phyloP scores from a whole-genome alignment of 2,113 vertebrate species.

The Lycaon pictus region DNA sequence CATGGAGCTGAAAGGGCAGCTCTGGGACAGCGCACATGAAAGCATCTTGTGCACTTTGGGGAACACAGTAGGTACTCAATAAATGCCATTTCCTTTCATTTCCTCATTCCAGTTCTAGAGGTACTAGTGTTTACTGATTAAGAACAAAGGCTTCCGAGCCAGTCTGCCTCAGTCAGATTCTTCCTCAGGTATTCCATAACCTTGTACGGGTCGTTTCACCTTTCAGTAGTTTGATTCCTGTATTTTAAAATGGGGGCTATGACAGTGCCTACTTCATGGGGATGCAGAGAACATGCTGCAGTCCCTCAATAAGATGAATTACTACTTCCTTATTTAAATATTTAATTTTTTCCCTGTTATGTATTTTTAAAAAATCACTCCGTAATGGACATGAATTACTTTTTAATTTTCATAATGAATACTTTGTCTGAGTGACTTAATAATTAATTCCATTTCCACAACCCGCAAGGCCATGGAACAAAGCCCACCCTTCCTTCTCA shows the following conservation, averaged over 20 bases:
- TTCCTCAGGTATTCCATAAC: background rate
- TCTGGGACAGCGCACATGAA: background rate
- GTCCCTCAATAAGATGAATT: background rate
- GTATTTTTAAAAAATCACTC: background rate
- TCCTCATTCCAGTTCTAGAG: background rate
- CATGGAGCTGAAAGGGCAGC: background rate
- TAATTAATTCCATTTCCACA: background rate
- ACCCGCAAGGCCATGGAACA: background rate
- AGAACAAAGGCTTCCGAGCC: background rate
- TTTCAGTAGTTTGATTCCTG: background rate
- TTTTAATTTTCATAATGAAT: background rate
- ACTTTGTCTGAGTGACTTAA: background rate
- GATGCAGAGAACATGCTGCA: background rate
- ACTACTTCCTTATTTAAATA: background rate
- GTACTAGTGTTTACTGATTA: background rate
- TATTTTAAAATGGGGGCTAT: background rate
- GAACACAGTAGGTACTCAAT: background rate
- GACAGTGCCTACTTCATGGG: background rate
- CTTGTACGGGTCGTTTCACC: background rate
- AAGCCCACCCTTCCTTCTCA: background rate
- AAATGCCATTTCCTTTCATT: background rate
- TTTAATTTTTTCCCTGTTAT: background rate
- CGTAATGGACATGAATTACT: background rate
- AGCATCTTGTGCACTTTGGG: background rate
- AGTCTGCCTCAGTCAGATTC: background rate